Conservation (phyloP, 2,797 vertebrate species). For the Pogoniulus pusillus region DNA sequence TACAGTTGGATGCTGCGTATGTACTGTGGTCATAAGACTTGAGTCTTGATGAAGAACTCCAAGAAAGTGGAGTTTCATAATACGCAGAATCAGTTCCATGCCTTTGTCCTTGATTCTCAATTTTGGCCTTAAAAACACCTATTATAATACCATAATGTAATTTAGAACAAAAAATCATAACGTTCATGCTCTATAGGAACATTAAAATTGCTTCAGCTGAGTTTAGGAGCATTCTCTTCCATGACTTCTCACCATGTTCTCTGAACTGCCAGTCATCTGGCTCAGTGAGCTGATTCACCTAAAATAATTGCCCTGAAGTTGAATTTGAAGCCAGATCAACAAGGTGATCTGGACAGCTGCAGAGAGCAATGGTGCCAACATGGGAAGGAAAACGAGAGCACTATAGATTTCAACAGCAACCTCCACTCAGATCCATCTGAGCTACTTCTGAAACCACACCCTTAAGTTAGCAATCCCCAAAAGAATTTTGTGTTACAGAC, state of each 20-base stretch:
- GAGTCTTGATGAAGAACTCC: neutral
- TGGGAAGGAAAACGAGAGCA: neutral
- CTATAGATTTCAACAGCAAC: neutral
- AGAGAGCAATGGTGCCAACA: neutral
- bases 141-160: neutral
- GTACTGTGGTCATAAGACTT: neutral
- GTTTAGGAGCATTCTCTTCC: neutral
- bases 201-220: neutral
- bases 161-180: neutral
- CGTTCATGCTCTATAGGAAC: neutral
- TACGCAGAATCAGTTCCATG: neutral
- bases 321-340: neutral
- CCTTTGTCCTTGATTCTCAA: neutral
- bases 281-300: neutral
- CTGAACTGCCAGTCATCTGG: neutral
- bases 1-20: neutral
- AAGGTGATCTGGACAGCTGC: neutral
- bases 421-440: neutral
- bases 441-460: neutral
- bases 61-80: neutral
- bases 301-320: neutral
- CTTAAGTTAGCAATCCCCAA: neutral
- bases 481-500: neutral
- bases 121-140: neutral
- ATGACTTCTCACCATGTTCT: neutral